phyloP scores from a whole-genome alignment of 2,113 vertebrate genomes.

The Cynopterus brachyotis region DNA sequence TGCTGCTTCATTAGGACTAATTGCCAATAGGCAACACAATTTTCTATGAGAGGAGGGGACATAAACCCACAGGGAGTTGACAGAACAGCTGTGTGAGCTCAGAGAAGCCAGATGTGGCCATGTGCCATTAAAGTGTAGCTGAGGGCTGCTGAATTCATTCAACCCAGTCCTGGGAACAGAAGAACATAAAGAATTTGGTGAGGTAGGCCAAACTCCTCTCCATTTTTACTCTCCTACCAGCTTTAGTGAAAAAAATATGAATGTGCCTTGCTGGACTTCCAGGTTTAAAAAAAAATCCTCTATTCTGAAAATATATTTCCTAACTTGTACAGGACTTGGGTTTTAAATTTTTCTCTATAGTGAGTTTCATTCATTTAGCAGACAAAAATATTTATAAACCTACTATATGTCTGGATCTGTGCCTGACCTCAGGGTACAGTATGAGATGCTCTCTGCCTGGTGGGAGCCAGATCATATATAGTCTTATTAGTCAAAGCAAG shows the following conservation, averaged over 20 bases:
- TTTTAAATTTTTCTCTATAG: neutral
- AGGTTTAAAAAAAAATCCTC: neutral
- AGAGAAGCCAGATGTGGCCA: slow-evolving; percentile 74
- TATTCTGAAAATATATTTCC: neutral
- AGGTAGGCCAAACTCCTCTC: slow-evolving; percentile 27
- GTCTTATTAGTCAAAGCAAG: neutral
- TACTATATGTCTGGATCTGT: neutral
- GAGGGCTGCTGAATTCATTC: slow-evolving; percentile 73
- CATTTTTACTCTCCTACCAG: neutral
- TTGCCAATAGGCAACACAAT: slow-evolving; percentile 78
- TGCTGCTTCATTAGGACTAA: slow-evolving; percentile 80
- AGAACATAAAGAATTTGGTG: slow-evolving; percentile 56
- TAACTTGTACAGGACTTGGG: neutral
- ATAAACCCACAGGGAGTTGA: slow-evolving; percentile 72
- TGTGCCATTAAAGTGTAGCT: slow-evolving; percentile 73
- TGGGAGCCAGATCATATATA: neutral
- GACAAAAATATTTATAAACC: neutral
- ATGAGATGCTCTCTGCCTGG: neutral
- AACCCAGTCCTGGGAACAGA: slow-evolving; percentile 42
- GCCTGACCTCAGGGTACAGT: neutral
- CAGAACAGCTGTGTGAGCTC: slow-evolving; percentile 77
- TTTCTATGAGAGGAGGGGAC: slow-evolving; percentile 76
- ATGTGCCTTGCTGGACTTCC: neutral
- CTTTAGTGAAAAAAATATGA: slow-evolving; percentile 1
- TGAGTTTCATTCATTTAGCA: neutral